Conservation (phyloP, 1,140 invertebrate species). For the Tetramorium simillimum region DNA sequence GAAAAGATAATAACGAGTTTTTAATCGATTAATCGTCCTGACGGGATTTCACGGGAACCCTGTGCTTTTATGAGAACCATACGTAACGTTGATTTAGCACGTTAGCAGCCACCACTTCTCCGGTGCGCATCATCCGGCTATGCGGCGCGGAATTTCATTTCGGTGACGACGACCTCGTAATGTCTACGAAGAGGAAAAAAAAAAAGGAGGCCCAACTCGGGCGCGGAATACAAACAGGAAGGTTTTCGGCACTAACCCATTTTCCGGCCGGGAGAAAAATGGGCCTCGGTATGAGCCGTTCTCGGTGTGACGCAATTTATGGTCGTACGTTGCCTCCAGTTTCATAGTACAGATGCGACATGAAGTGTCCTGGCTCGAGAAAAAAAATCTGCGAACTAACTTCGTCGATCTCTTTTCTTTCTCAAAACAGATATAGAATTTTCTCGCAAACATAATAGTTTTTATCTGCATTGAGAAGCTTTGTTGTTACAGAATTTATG, state of each 20-base stretch:
- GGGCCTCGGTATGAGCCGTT: slow-evolving; percentile 60
- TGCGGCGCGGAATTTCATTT: slow-evolving; percentile 72
- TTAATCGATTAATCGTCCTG: slow-evolving; percentile 40
- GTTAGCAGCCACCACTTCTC: slow-evolving; percentile 62
- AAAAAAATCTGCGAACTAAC: slow-evolving; percentile 33
- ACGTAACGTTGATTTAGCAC: slow-evolving; percentile 76
- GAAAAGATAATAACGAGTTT: background rate
- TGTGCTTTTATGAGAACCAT: slow-evolving; percentile 66
- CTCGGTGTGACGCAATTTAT: slow-evolving; percentile 64
- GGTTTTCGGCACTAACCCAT: slow-evolving; percentile 70
- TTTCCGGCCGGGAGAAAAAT: slow-evolving; percentile 59
- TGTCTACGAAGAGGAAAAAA: slow-evolving; percentile 41
- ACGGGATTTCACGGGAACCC: slow-evolving; percentile 70
- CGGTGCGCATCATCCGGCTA: slow-evolving; percentile 25
- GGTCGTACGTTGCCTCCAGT: slow-evolving; percentile 10
- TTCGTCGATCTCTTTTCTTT: background rate
- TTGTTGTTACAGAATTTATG: background rate
- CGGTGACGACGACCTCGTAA: slow-evolving; percentile 57
- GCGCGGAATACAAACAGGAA: slow-evolving; percentile 67
- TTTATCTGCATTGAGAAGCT: background rate
- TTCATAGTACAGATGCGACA: slow-evolving; percentile 36
- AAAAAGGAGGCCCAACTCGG: slow-evolving; percentile 53
- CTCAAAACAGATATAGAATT: background rate
- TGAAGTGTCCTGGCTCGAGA: background rate
- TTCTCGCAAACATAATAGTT: background rate